Base-by-base conservation (phyloP, 2,888 invertebrate species). In the Aleiodes alternator region DNA sequence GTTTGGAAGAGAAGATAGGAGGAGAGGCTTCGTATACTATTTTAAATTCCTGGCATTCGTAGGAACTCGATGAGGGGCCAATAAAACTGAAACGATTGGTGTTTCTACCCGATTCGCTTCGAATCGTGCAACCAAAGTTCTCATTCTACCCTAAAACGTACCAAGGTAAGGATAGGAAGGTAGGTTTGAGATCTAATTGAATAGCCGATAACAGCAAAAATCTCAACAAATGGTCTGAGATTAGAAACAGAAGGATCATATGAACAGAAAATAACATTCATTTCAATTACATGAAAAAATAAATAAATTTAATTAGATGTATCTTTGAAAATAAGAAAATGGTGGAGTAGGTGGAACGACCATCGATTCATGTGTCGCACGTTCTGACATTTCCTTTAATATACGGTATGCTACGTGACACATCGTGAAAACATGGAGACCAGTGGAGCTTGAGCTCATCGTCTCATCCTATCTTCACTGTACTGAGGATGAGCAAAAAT, bases 321-420 rank as follows among this genome's bases (percentile, higher is more conserved):
- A 6, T 55, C 14, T n/a, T 5, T n/a, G 11, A 55, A 55, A 55
- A 55, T 16, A 55, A 55, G 55, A 55, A 43, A 57, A 74, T 61
- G 43, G 38, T 61, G 31, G 23, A 72, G 51, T 69, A 71, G 69
- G 79, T 77, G 80, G 76, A 79, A 81, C 80, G 12, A 14, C 14
- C 14, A 80, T 85, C 84, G 87, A 87, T 87, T 87, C 87, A 85
- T 84, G 86, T 84, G 83, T 82, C 83, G 84, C 83, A 83, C 85
- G 84, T 84, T 73, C 79, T 77, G 86, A 85, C 82, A 85, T 86
- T 86, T 85, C 82, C 84, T 85, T 57, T 87, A 86, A 87, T 87
- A 86, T 86, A 83, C 82, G 84, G 80, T 77, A 82, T 79, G 81
- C 69, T 84, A 78, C 80, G 81, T 83, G 84, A 87, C 84, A 82